A percentile compares a stretch with the other conserved stretches of the same genome.
Evolutionary conservation across 23 tunicate species (phyloP).

Genomic region (Oikopleura albicans): DNA sequence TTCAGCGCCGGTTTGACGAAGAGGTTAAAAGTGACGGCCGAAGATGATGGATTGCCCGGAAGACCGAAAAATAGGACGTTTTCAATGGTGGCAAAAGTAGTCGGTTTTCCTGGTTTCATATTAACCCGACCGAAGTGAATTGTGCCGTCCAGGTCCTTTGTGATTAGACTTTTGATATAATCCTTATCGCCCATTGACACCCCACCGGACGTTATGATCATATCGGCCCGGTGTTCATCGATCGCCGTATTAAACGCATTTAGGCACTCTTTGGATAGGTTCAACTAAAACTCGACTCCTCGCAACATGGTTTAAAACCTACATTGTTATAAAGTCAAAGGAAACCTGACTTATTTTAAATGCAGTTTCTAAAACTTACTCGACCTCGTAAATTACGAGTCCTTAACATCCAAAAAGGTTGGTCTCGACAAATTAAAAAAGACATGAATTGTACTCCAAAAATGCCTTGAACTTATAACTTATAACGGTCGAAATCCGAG

Average conservation of each 20-base stretch:
- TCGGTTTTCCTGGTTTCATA: conserved; percentile 97
- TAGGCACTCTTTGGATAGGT: no score
- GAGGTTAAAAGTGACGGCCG: conserved; percentile 63
- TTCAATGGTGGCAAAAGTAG: conserved; percentile 64
- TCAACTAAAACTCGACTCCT: no score
- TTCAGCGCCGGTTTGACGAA: conserved; percentile 50
- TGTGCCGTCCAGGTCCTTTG: conserved; percentile 34
- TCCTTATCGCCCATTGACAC: conserved; percentile 96
- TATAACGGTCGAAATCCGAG: no score
- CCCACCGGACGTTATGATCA: conserved; percentile 69
- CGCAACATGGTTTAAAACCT: no score
- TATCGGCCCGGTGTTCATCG: conserved; percentile 39
- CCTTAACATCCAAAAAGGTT: no score
- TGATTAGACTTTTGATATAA: conserved; percentile 38
- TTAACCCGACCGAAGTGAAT: conserved; percentile 78
- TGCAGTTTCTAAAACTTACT: no score
- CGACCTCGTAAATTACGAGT: no score
- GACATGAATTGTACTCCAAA: no score
- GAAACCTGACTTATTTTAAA: no score
- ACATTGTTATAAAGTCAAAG: no score
- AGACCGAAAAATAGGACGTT: not conserved
- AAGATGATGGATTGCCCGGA: conserved; percentile 78
- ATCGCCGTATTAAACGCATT: not conserved
- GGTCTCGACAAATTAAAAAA: no score
- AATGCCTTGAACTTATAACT: no score